Base-by-base conservation (phyloP, 2,113 vertebrate species). In the Gallinago undulata region DNA sequence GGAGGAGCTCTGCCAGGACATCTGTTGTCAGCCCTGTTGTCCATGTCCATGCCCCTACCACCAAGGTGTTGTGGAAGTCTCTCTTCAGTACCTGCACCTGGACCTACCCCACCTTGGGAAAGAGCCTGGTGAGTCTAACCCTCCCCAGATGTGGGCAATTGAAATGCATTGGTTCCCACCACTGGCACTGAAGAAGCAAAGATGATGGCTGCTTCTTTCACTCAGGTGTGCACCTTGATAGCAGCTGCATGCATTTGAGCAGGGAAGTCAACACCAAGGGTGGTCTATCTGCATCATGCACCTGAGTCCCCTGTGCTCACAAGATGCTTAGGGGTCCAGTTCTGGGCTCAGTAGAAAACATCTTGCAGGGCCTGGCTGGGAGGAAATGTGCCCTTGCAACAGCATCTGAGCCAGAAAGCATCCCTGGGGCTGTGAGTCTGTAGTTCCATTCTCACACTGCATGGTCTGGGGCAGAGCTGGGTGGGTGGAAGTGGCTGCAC, bases 101-200 rank as follows among this genome's bases (percentile, higher is more conserved):
- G 43, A 55, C 35, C 59, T 50, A 19, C 22, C 22, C 12, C 35
- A 66, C 16, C 31, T 37, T 50, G 51, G 18, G 72, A 77, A 66
- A 55, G 30, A 91, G 19, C n/a, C 53, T 66, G 33, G 9, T 27
- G 8, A 11, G 6, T 50, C 35, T 13, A 33, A 24, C 15, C 9
- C 17, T 48, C 50, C 66, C 27, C n/a, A 75, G 5, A 41, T 39
- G 10, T 35, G 35, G 18, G 13, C 11, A 73, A n/a, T 10, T 2
- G 3, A 64, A 57, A 53, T 11, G 19, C 25, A 30, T 7, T 0
- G 0, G 22, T 60, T 80, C 39, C 43, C n/a, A 30, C 37, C 4
- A 1, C 22, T 1, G 1, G 17, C 48, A 56, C 33, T 0, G 0
- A 19, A 84, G 45, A 6, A 76, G 50, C n/a, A 21, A 43, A 27